Evolutionary conservation across 2,113 vertebrate genomes (phyloP).

Genomic region (Forbesichthys agassizii): DNA sequence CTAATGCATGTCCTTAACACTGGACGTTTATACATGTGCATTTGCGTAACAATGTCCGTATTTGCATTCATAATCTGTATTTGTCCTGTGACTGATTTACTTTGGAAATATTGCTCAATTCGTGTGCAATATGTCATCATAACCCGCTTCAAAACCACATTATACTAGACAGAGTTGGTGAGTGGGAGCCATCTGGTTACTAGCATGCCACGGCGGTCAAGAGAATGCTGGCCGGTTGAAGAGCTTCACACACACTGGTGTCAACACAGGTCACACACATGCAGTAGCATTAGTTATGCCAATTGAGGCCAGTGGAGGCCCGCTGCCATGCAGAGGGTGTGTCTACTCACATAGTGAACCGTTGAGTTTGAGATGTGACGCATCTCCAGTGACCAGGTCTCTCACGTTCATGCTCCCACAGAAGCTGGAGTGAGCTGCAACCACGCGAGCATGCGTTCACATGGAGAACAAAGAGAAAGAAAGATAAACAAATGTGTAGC

Average conservation of each 20-base stretch:
- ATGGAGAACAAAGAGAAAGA: slow-evolving; percentile 20
- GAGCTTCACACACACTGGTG: slow-evolving; percentile 55
- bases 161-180: not conserved
- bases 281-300: slow-evolving; percentile 46
- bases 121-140: no score
- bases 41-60: no score
- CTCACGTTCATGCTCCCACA: slow-evolving; percentile 84
- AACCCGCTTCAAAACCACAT: not conserved
- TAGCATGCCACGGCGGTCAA: slow-evolving; percentile 38
- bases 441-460: slow-evolving; percentile 45
- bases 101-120: no score
- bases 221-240: slow-evolving; percentile 20
- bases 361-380: slow-evolving; percentile 73
- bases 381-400: slow-evolving; percentile 79
- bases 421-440: slow-evolving; percentile 87
- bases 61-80: no score
- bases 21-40: no score
- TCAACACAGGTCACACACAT: slow-evolving; percentile 44
- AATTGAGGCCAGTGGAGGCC: slow-evolving; percentile 24
- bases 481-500: not conserved
- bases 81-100: no score
- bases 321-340: not conserved
- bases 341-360: slow-evolving; percentile 87
- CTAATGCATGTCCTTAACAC: no score
- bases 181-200: slow-evolving; percentile 11